Evolutionary conservation across 2,888 invertebrate species (phyloP).

Genomic region (Diarsia rubi): DNA sequence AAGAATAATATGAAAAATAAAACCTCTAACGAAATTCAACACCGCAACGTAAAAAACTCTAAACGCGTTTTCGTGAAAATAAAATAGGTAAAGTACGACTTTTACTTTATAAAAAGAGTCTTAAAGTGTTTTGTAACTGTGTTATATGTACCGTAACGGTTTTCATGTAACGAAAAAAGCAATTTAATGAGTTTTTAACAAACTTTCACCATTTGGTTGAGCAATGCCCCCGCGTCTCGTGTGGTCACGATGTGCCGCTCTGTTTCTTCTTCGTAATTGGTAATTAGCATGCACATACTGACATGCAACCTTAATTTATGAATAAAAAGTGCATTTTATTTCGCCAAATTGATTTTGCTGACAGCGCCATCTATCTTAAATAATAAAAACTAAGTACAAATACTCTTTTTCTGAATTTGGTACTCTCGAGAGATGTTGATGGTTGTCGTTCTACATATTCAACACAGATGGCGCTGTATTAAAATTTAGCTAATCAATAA

Average conservation of each 20-base stretch:
- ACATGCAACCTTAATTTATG: constrained; percentile 63
- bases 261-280: constrained; percentile 68
- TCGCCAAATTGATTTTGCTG: background rate
- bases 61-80: constrained; percentile 54
- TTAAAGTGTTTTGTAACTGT: constrained; percentile 54
- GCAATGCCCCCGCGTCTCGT: constrained; percentile 63
- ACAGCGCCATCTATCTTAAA: constrained; percentile 47
- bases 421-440: background rate
- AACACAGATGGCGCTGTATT: constrained; percentile 32
- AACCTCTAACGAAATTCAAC: constrained; percentile 37
- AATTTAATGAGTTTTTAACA: constrained; percentile 74
- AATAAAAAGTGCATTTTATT: constrained; percentile 39
- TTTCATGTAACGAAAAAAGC: constrained; percentile 78
- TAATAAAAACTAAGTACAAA: background rate
- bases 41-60: constrained; percentile 36
- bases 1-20: constrained; percentile 17
- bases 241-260: constrained; percentile 68
- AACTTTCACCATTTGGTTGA: constrained; percentile 79
- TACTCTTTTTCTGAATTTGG: no score
- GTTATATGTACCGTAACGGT: constrained; percentile 75
- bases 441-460: background rate
- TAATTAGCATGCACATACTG: constrained; percentile 65
- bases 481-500: background rate
- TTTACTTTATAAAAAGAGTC: constrained; percentile 62
- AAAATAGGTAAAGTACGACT: constrained; percentile 50